phyloP scores from a whole-genome alignment of 2,797 vertebrate species.

The Cossypha dichroa region DNA sequence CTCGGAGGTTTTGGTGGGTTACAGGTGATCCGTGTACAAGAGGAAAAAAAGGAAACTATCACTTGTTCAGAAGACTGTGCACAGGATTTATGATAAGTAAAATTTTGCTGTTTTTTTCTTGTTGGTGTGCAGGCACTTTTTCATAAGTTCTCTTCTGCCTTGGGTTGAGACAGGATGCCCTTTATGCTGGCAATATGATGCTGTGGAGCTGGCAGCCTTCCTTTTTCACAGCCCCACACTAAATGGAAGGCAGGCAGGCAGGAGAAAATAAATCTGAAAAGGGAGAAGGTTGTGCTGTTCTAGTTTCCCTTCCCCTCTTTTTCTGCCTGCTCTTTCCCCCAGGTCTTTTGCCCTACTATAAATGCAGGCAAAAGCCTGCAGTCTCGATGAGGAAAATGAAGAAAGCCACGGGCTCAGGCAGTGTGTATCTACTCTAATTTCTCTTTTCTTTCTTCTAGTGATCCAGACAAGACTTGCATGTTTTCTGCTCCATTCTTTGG shows the following conservation, averaged over 20 bases:
- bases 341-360: not conserved
- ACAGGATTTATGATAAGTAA: not conserved
- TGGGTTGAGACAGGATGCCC: not conserved
- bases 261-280: not conserved
- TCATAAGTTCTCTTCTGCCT: not conserved
- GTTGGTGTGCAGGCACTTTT: not conserved
- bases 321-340: not conserved
- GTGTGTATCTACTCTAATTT: not conserved
- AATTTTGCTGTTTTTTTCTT: not conserved
- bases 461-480: not conserved
- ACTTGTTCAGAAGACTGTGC: not conserved
- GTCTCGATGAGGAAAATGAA: not conserved
- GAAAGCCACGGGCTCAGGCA: not conserved
- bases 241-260: not conserved
- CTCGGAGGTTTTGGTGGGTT: not conserved
- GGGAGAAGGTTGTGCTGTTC: not conserved
- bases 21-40: not conserved
- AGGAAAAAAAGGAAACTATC: not conserved
- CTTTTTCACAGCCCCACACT: not conserved
- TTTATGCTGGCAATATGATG: not conserved
- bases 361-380: not conserved
- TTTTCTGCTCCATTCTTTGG: constrained; percentile 13
- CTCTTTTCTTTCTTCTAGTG: not conserved
- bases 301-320: not conserved
- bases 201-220: not conserved